phyloP scores from a whole-genome alignment of 2,888 invertebrate genomes.

The Theodoxus fluviatilis region DNA sequence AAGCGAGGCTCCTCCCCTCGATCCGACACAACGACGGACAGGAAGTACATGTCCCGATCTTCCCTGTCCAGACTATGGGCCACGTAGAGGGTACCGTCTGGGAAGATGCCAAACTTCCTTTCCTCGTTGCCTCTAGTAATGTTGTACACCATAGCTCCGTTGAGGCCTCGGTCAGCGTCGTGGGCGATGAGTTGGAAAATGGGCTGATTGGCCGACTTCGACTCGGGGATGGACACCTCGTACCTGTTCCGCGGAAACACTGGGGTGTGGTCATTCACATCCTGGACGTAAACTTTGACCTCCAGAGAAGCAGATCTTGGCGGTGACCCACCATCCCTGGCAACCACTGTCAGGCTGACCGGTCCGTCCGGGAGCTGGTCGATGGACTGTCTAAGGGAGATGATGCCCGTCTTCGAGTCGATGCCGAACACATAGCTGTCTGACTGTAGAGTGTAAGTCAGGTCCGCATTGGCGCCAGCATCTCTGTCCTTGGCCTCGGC shows the following conservation, averaged over 20 bases:
- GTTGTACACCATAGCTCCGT: constrained; percentile 64
- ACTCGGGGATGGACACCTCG: constrained; percentile 89
- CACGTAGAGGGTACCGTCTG: constrained; percentile 90
- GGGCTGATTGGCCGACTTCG: constrained; percentile 86
- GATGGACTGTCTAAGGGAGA: constrained; percentile 81
- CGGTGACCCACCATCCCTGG: constrained; percentile 51
- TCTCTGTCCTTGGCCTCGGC: constrained; percentile 88
- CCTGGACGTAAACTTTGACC: constrained; percentile 72
- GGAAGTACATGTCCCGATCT: constrained; percentile 87
- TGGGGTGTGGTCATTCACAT: constrained; percentile 95
- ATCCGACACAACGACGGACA: constrained; percentile 84
- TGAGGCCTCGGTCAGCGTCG: constrained; percentile 55
- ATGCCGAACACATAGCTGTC: constrained; percentile 78
- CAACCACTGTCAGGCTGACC: constrained; percentile 43
- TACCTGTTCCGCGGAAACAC: constrained; percentile 90
- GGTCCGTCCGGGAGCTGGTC: constrained; percentile 32
- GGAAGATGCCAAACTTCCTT: constrained; percentile 90
- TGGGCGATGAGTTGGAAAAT: constrained; percentile 51
- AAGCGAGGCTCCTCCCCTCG: constrained; percentile 66
- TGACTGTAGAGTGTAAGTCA: constrained; percentile 81
- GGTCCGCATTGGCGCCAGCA: constrained; percentile 84
- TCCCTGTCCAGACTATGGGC: constrained; percentile 87
- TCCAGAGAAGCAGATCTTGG: constrained; percentile 40
- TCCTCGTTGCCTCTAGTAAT: constrained; percentile 87
- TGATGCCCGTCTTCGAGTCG: constrained; percentile 84